phyloP scores from a whole-genome alignment of 2,888 invertebrate genomes.

The Spicauda simplicius region DNA sequence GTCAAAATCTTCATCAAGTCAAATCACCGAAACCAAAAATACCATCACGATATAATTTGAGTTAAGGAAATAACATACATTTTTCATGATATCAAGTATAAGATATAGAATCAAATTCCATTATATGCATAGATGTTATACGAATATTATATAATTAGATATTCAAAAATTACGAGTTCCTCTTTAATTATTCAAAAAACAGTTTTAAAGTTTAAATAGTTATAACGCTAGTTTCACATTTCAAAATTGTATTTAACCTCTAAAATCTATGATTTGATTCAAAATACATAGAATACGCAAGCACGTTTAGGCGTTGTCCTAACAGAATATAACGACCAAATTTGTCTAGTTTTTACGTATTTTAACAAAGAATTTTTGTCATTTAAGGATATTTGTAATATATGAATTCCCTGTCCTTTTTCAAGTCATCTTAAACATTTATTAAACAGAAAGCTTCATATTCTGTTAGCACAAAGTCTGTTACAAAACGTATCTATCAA shows the following conservation, averaged over 20 bases:
- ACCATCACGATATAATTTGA: slow-evolving; percentile 27
- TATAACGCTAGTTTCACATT: slow-evolving; percentile 6
- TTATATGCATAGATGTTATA: slow-evolving; percentile 17
- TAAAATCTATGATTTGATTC: slow-evolving; percentile 20
- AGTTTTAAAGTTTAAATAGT: slow-evolving; percentile 1
- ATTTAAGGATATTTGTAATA: not conserved
- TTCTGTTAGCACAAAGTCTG: not conserved
- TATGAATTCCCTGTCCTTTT: not conserved
- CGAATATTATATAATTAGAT: slow-evolving; percentile 21
- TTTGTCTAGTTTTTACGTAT: not conserved
- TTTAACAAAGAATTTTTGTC: not conserved
- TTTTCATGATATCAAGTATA: slow-evolving; percentile 28
- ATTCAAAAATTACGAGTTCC: slow-evolving; percentile 25
- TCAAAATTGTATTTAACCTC: slow-evolving; percentile 16
- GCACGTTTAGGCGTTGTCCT: not conserved
- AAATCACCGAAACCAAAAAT: not conserved
- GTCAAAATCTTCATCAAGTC: no score
- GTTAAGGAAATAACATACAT: slow-evolving; percentile 28
- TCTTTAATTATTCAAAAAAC: slow-evolving; percentile 9
- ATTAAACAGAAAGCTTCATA: not conserved
- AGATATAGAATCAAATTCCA: slow-evolving; percentile 23
- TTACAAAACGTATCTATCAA: not conserved
- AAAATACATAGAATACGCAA: slow-evolving; percentile 8
- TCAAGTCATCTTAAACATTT: not conserved
- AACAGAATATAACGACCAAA: not conserved